Evolutionary conservation across 2,797 vertebrate species (phyloP), one percentile per base, ranked within the genome.

Genomic region (Pantherophis vulpinus): DNA sequence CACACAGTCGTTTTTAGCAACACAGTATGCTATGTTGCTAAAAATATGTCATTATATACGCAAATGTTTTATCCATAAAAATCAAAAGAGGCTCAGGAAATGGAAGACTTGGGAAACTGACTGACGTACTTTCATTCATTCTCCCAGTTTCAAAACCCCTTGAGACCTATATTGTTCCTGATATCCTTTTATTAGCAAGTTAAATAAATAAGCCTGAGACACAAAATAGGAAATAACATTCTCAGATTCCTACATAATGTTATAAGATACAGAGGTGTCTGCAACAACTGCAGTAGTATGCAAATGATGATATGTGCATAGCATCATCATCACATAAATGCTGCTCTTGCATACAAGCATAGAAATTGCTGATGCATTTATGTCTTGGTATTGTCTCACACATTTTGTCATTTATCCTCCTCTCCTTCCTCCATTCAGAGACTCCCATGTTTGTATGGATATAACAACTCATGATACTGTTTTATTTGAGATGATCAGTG

Each of bases 61-160:
- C 83, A 91, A 1, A 79, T 3, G 0, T 1, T 32, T 32, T 59
- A 91, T 89, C 51, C 70, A 55, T 16, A 89, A 79, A 94, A 95
- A 93, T n/a, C 58, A 91, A 90, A 89, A 92, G 18, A 91, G 37
- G 13, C 58, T 74, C 51, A 60, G 92, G 90, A 95, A 93, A 94
- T 18, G 86, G 74, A 88, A n/a, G 56, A 90, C 47, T 47, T 86
- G 66, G 23, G 56, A 27, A 32, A 86, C 47, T 56, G 66, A 60
- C 27, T 56, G 70, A 60, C 27, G 90, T 1, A 7, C 27, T n/a
- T 18, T 59, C 16, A 1, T 92, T 4, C 8, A 59, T 3, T 61
- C 60, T 29, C 12, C 37, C 1, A 0, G 29, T 55, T 90, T 86
- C 4, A n/a, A 56, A 61, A 54, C 29, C 56, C 74, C 20, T 91